Evolutionary conservation across 2,888 invertebrate species (phyloP).

Genomic region (Mesochorus sp.): DNA sequence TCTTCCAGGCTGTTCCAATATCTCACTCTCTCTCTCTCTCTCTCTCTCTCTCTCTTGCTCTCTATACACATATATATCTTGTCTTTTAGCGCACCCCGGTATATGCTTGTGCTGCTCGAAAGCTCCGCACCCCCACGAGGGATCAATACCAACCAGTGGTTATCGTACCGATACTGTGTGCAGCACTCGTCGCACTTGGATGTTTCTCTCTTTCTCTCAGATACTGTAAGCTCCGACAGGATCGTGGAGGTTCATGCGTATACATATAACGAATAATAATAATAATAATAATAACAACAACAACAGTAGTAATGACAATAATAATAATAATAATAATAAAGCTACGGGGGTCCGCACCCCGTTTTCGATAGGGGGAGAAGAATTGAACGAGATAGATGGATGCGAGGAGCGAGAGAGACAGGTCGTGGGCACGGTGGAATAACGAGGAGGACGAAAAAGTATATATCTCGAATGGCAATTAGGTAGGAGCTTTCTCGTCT

Average conservation of each 20-base stretch:
- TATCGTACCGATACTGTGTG: constrained; percentile 79
- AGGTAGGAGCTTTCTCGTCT: constrained; percentile 61
- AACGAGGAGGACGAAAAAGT: constrained; percentile 63
- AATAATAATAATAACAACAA: constrained; percentile 73
- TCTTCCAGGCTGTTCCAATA: constrained; percentile 14
- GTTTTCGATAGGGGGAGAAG: constrained; percentile 33
- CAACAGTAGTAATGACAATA: too few species aligned
- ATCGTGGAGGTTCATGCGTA: constrained; percentile 50
- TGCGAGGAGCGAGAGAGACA: constrained; percentile 1
- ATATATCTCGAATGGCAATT: constrained; percentile 67
- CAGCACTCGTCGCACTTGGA: constrained; percentile 60
- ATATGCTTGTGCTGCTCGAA: constrained; percentile 54
- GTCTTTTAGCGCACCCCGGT: constrained; percentile 50
- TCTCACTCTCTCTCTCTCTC: constrained; percentile 42
- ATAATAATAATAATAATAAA: constrained; percentile 73
- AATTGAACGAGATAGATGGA: constrained; percentile 47
- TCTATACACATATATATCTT: constrained; percentile 47
- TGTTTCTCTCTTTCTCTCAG: constrained; percentile 28
- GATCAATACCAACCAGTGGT: constrained; percentile 80
- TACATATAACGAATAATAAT: constrained; percentile 69
- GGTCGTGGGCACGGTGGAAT: constrained; percentile 33
- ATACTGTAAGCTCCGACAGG: constrained; percentile 47
- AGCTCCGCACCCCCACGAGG: constrained; percentile 72
- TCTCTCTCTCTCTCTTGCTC: constrained; percentile 43
- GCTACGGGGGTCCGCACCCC: constrained; percentile 44